Base-by-base conservation (phyloP, 2,888 invertebrate genomes). In the Melipona bicolor region DNA sequence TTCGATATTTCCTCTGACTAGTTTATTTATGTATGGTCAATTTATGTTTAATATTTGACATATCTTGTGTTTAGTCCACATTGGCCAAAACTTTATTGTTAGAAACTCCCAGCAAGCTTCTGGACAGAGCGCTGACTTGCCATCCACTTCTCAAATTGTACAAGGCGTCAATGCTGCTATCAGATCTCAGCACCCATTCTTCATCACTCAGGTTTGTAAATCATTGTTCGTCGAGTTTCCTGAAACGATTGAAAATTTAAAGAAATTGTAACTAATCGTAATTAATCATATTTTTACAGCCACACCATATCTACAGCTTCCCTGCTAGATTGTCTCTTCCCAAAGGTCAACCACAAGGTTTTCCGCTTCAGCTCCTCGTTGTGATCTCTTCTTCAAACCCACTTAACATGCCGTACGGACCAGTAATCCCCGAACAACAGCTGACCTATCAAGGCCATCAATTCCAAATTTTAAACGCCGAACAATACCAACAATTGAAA, bases 51-150 rank as follows among this genome's bases (percentile, higher is more conserved):
- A 73, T 27, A 15, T 49, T 43, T 27, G 5, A 52, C 81, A 72
- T 62, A n/a, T 56, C 78, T 59, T 73, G 69, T 52, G 87, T 87
- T 59, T 87, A 94, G 94, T 98, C 81, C 95, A 94, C 62, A 95
- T 95, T 88, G 97, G 97, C 67, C 95, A 96, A 92, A 97, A 97
- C 93, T 94, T 95, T 15, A 96, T 98, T 89, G 95, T 96, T 61
- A 96, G 97, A 88, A 96, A 96, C 94, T 97, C 97, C 21, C 94
- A 95, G n/a, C 96, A 97, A 70, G 90, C 94, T n/a, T 89, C 93
- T 65, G 88, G 88, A 77, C 91, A 90, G 69, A 94, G 95, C 83
- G 91, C 92, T 62, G 95, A 95, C 88, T 91, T 89, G 79, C 96
- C 96, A 61, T 96, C 96, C 91, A 96, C 96, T 91, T 95, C 95